Evolutionary conservation across 2,888 invertebrate genomes (phyloP), one percentile per base, ranked within the genome.

Genomic region (Sphaeridia pumilis): DNA sequence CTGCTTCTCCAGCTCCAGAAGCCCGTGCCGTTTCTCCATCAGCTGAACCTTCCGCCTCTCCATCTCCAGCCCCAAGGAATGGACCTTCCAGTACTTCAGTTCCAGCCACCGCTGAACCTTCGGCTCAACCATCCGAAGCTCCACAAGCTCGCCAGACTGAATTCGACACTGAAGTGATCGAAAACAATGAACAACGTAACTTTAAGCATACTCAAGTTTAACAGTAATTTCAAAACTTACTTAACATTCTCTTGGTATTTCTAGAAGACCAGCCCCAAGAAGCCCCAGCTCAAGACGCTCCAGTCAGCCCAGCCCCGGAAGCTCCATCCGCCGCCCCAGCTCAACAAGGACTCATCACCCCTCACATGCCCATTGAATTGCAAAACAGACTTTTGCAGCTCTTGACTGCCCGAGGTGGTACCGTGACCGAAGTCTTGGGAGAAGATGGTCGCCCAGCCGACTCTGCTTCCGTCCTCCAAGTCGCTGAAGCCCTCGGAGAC

Each of bases 401-500:
- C 41, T 67, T 75, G 31, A 76, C 69, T 52, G 76, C 71, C 50
- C 70, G 66, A 46, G 72, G 71, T 52, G 71, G 70, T 28, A 69
- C 72, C 2, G 68, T 73, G 12, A 72, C 72, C 66, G 69, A 68
- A 58, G 65, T 68, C 14, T 71, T 71, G 46, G 70, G 69, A 58
- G 69, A 67, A 48, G 68, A 68, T 46, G 67, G 67, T 1, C 66
- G 68, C 43, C 66, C 68, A 35, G 69, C 64, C 65, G 69, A 68
- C n/a, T 58, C 57, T 35, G 66, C 67, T 48, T 61, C 66, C 52
- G 69, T 74, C 49, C 71, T 73, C 3, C 72, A 75, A 43, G 71
- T 78, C 21, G 76, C 77, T 36, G 76, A 77, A 5, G 73, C 77
- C 12, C 74, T 78, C 4, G 75, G 77, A 21, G 71, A 71, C 2